Percentiles rank a stretch among this genome's conserved stretches.
Evolutionary conservation across 2,113 vertebrate genomes (phyloP).

Genomic region (Dasyurus viverrinus): DNA sequence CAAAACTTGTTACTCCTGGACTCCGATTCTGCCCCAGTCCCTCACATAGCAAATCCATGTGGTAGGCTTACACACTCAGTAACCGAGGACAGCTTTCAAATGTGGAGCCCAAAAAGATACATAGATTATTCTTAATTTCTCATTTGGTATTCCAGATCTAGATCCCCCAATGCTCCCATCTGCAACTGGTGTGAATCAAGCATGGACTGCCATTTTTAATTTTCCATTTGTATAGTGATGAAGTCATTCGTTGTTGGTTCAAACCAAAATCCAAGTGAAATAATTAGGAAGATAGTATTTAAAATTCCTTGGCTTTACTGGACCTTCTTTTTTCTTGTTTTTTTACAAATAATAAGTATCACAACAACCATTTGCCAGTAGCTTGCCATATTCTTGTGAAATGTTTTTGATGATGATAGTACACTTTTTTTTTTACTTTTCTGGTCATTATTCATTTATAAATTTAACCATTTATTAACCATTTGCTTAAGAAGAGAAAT

Average conservation of each 20-base stretch:
- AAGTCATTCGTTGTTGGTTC: background rate
- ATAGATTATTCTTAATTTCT: conserved; percentile 10
- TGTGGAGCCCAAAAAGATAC: background rate
- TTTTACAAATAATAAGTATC: background rate
- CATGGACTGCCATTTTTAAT: background rate
- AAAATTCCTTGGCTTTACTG: background rate
- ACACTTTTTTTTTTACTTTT: background rate
- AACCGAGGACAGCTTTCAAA: background rate
- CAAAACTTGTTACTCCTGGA: background rate
- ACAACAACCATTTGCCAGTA: background rate
- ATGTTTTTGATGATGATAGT: background rate
- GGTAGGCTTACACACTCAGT: background rate
- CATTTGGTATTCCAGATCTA: background rate
- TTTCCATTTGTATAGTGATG: background rate
- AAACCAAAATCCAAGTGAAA: conserved; percentile 8
- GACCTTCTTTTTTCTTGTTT: background rate
- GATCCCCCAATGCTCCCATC: background rate
- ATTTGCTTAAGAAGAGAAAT: background rate
- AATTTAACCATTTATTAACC: background rate
- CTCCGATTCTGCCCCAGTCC: background rate
- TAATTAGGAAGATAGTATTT: conserved; percentile 6
- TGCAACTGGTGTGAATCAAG: background rate
- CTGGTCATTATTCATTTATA: background rate
- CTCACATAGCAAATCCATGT: conserved; percentile 6
- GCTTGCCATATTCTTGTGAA: background rate